A percentile compares a stretch with the other conserved stretches of the same genome.
Evolutionary conservation across 1,140 invertebrate species (phyloP).

Genomic region (Brachionus manjavacas): DNA sequence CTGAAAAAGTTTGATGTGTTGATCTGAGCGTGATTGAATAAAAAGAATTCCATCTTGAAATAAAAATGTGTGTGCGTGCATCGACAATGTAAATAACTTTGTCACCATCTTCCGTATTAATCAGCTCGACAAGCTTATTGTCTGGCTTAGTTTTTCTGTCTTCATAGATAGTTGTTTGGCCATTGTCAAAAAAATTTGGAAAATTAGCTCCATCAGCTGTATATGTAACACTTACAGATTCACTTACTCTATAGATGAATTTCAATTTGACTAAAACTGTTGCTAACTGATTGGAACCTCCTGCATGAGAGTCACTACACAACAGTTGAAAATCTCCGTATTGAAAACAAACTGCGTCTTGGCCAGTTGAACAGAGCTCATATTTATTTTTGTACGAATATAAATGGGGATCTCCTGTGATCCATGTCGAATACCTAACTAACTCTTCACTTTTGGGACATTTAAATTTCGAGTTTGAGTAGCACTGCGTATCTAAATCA

Average conservation of each 20-base stretch:
- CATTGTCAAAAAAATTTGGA: neutral
- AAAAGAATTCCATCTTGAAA: neutral
- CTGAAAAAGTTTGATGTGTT: neutral
- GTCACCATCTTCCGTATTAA: neutral
- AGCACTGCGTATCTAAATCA: neutral
- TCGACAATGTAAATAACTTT: neutral
- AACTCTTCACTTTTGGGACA: neutral
- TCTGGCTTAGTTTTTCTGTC: neutral
- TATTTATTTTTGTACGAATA: neutral
- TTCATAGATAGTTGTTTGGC: neutral
- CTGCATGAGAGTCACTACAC: neutral
- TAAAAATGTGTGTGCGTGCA: neutral
- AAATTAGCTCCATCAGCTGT: neutral
- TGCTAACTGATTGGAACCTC: neutral
- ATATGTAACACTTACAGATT: neutral
- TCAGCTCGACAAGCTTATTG: neutral
- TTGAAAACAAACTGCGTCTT: slow-evolving; percentile 1
- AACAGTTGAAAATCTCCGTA: neutral
- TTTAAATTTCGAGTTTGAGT: neutral
- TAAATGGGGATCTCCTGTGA: neutral
- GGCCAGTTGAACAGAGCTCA: neutral
- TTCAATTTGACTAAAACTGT: neutral
- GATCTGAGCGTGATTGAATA: neutral
- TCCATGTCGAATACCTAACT: neutral
- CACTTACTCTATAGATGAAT: neutral